Base-by-base conservation (phyloP, 2,888 invertebrate species). In the Chaitophorus viminalis region DNA sequence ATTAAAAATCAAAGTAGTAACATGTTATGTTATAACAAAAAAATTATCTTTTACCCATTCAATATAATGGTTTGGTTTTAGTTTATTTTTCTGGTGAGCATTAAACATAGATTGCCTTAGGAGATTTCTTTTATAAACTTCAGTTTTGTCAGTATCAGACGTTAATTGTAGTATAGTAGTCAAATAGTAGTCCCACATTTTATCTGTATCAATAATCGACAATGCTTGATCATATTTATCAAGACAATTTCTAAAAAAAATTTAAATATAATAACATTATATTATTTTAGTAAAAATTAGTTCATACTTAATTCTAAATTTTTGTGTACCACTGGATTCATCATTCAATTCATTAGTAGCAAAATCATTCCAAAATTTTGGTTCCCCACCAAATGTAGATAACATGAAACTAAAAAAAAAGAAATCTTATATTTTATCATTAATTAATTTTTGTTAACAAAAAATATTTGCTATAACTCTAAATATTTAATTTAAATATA, bases 171-270 rank as follows among this genome's bases (percentile, higher is more conserved):
- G 31, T 65, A 87, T 39, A 60, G 60, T 87, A 31, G 18, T 60
- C 25, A 87, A 72, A 87, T 87, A 87, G n/a, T 54, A 72, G 31
- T 87, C 39, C 86, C 86, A 87, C 86, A 87, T 87, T 33, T 60
- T 72, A 0, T 79, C 79, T 17, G 86, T 79, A 60, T 87, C 46
- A 31, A 87, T 14, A 39, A 87, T 0, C 39, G 86, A 39, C 21
- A 87, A 46, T 17, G 86, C 86, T 65, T 74, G 31, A 39, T 87
- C 65, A 31, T 87, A 87, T 39, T 1, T 74, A 81, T 74, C 39
- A 36, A 87, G 78, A 31, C 86, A 87, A 17, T 87, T 74, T 31
- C 86, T 87, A 14, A 87, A 31, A 33, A 82, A 82, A 21, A 46
- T 3, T 9, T 2, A 68, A 31, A 18, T 33, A 25, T 11, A 25